Conservation (phyloP, 2,113 vertebrate genomes). For the Antidorcas marsupialis region DNA sequence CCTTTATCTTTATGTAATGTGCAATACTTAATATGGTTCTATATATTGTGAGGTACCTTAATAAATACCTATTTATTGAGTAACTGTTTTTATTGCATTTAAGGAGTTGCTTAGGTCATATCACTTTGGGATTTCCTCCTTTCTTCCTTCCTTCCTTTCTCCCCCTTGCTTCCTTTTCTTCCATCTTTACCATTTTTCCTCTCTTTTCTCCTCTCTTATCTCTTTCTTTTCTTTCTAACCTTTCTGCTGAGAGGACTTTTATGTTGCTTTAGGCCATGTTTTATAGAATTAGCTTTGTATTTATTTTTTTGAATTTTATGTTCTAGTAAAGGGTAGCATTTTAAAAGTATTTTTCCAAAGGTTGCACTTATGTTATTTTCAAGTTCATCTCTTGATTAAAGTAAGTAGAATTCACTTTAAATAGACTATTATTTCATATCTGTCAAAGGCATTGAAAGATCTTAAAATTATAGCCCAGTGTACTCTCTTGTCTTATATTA, state of each 20-base stretch:
- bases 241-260: conserved; percentile 8
- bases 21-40: neutral
- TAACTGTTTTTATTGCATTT: neutral
- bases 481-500: neutral
- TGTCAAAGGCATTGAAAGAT: conserved; percentile 6
- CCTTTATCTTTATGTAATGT: neutral
- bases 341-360: conserved; percentile 45
- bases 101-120: neutral
- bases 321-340: neutral
- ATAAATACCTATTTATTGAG: neutral
- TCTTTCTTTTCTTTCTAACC: neutral
- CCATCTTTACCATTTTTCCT: neutral
- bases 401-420: conserved; percentile 43
- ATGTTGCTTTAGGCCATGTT: neutral
- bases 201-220: neutral
- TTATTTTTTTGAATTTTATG: conserved; percentile 13
- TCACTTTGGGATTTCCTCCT: neutral
- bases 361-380: conserved; percentile 46
- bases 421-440: conserved; percentile 39
- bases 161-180: neutral
- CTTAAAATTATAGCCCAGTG: conserved; percentile 52
- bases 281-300: conserved; percentile 20
- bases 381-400: conserved; percentile 41
- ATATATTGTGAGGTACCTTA: neutral
- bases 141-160: too few species aligned